These are phyloP conservation scores for Protonibea diacanthus DNA, from an alignment of 2,797 vertebrate species.

Conservation along the genomic window DNA sequence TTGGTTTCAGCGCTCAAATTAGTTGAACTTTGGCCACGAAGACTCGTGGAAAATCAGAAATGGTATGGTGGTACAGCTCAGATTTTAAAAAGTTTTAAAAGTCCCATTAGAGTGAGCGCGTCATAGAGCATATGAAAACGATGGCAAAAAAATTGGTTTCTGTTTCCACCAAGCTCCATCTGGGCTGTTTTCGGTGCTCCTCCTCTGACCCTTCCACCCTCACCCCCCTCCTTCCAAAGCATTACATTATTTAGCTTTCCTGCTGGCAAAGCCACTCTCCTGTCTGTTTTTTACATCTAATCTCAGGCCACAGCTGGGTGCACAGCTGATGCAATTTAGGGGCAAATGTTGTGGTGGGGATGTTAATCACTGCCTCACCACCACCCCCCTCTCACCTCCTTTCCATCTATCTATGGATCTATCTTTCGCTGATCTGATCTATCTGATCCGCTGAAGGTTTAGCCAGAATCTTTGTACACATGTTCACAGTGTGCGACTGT, in stretches of 20 bases:
- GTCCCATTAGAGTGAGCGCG: not conserved
- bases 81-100: not conserved
- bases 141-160: conserved; percentile 12
- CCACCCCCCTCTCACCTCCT: not conserved
- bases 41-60: not conserved
- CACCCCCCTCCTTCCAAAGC: not conserved
- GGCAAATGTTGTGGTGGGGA: conserved; percentile 46
- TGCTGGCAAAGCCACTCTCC: conserved; percentile 42
- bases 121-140: not conserved
- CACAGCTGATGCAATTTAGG: conserved; percentile 57
- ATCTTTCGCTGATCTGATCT: too few species aligned
- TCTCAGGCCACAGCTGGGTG: conserved; percentile 64
- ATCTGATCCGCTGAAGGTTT: conserved; percentile 37
- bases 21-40: not conserved
- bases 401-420: conserved; percentile 37
- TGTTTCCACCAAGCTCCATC: not conserved
- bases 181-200: conserved; percentile 17
- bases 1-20: conserved; percentile 3
- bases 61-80: not conserved
- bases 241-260: conserved; percentile 45
- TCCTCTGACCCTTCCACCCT: not conserved
- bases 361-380: conserved; percentile 55
- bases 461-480: conserved; percentile 22
- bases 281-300: conserved; percentile 63
- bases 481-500: not conserved